These are phyloP conservation scores for Sebastes alutus DNA, from an alignment of 2,797 vertebrate genomes.

Conservation along the genomic window DNA sequence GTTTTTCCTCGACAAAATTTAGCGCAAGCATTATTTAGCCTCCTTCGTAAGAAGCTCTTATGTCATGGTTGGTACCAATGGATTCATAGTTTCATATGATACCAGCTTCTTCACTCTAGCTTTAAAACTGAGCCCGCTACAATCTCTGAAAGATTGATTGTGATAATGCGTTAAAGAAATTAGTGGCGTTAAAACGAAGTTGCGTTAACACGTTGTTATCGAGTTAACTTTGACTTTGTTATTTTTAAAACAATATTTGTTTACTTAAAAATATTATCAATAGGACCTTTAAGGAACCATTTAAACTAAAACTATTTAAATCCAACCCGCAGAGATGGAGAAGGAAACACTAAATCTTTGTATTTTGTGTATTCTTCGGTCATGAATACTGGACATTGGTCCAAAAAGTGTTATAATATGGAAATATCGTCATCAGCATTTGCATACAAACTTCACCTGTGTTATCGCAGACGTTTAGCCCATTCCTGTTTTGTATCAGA, in stretches of 20 bases:
- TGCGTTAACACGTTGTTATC: no score
- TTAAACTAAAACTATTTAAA: not conserved
- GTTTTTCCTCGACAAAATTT: no score
- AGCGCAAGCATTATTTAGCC: no score
- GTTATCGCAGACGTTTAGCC: not conserved
- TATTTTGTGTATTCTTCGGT: not conserved
- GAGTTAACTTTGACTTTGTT: no score
- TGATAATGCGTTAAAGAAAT: accelerated
- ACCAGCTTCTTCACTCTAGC: no score
- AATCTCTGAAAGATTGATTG: no score
- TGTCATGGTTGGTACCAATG: no score
- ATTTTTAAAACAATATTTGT: no score
- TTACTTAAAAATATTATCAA: no score
- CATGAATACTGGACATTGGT: not conserved
- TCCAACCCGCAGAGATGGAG: not conserved
- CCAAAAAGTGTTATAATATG: not conserved
- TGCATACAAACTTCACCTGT: not conserved
- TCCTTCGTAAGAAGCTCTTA: accelerated
- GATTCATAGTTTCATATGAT: no score
- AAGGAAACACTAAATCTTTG: not conserved
- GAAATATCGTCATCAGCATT: not conserved
- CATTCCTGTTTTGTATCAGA: not conserved
- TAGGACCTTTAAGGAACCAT: not conserved
- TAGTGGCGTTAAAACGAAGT: no score
- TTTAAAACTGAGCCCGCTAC: no score